A percentile compares a stretch with the other conserved stretches of the same genome.
These are phyloP conservation scores for Dicycla oo DNA, from an alignment of 2,888 invertebrate genomes.

Conservation along the genomic window DNA sequence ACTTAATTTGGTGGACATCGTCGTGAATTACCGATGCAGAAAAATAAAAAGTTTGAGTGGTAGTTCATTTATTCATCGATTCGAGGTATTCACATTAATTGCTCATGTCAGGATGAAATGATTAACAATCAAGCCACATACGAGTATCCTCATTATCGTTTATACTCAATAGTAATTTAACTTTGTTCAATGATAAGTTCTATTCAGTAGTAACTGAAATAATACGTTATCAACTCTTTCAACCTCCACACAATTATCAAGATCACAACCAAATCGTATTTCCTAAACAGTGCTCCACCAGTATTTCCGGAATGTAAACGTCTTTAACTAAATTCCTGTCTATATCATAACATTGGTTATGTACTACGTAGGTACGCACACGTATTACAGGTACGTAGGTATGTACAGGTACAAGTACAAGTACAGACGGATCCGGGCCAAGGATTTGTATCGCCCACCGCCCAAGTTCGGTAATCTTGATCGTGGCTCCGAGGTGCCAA, in stretches of 20 bases:
- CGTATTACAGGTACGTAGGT: slow-evolving; percentile 36
- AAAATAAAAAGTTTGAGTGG: neutral
- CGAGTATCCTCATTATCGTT: neutral
- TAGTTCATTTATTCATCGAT: neutral
- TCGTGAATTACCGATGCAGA: neutral
- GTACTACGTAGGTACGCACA: too few species aligned
- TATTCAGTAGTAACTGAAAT: neutral
- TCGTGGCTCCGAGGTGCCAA: slow-evolving; percentile 46
- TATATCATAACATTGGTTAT: slow-evolving; percentile 62
- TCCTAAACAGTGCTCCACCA: slow-evolving; percentile 26
- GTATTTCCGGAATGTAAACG: slow-evolving; percentile 60
- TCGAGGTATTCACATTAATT: neutral
- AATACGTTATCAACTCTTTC: neutral
- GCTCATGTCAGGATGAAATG: neutral
- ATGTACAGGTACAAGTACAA: slow-evolving; percentile 22
- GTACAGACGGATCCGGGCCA: slow-evolving; percentile 38
- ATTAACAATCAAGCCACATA: neutral
- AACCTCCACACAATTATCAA: neutral
- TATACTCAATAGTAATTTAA: neutral
- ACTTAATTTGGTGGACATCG: neutral
- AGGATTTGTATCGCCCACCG: slow-evolving; percentile 55
- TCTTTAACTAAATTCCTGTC: slow-evolving; percentile 58
- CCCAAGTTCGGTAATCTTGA: slow-evolving; percentile 58
- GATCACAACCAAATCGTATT: slow-evolving; percentile 28
- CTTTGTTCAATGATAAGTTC: neutral